Evolutionary conservation across 1,140 invertebrate species (phyloP).

Genomic region (Agrilus planipennis): DNA sequence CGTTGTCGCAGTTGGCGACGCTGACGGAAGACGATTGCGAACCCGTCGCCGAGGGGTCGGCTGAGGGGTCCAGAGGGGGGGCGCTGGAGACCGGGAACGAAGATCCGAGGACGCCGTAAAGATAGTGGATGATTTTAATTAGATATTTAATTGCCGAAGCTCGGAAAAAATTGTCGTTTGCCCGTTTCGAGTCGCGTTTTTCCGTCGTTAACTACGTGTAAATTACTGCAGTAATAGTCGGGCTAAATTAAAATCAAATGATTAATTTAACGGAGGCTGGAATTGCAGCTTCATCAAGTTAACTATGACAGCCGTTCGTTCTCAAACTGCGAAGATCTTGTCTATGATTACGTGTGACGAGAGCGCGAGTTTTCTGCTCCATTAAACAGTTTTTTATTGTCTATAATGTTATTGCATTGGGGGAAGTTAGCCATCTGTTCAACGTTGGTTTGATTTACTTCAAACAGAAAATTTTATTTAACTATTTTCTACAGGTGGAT

Average conservation of each 20-base stretch:
- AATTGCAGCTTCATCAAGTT: constrained; percentile 15
- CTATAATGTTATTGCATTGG: no score
- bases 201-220: constrained; percentile 22
- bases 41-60: background rate
- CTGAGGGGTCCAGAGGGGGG: background rate
- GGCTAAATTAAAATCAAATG: constrained; percentile 25
- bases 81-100: background rate
- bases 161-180: constrained; percentile 21
- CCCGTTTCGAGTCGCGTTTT: constrained; percentile 19
- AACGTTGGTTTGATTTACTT: no score
- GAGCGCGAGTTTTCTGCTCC: no score
- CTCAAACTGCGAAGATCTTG: no score
- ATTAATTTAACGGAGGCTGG: constrained; percentile 21
- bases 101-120: constrained; percentile 5
- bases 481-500: no score
- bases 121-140: constrained; percentile 25
- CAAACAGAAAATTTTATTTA: no score
- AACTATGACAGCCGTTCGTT: constrained; percentile 9
- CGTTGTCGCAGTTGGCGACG: background rate
- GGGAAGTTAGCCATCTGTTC: no score
- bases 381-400: no score
- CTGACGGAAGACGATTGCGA: no score
- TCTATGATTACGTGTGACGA: no score
- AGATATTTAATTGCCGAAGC: constrained; percentile 24
- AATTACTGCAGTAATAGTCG: constrained; percentile 21